These are phyloP conservation scores for Pyrrhosoma nymphula DNA, from an alignment of 2,888 invertebrate genomes.

Conservation along the genomic window DNA sequence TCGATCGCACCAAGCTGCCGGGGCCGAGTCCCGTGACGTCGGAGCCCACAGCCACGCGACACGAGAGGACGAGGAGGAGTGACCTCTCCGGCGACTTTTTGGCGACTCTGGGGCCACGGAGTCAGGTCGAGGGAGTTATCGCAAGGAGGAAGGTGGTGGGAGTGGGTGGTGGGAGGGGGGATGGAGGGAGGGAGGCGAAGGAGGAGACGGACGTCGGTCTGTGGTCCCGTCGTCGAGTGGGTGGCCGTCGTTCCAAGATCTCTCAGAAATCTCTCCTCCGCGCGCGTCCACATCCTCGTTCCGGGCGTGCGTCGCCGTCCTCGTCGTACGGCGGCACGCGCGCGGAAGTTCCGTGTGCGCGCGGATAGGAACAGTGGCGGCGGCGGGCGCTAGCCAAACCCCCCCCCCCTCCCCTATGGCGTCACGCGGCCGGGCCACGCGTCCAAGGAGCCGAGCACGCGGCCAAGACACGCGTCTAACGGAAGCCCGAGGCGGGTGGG, in stretches of 20 bases:
- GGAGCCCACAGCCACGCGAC: not conserved
- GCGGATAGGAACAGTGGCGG: not conserved
- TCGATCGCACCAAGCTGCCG: too few species aligned
- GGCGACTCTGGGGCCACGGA: constrained; percentile 24
- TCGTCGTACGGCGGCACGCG: constrained; percentile 15
- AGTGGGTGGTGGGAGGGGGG: not conserved
- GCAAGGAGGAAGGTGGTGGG: too few species aligned
- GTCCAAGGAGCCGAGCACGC: constrained; percentile 62
- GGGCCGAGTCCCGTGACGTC: too few species aligned
- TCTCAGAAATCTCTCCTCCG: not conserved
- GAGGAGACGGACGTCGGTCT: too few species aligned
- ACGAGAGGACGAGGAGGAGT: not conserved
- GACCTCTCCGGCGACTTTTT: constrained; percentile 40
- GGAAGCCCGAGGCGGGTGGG: not conserved
- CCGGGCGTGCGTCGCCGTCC: not conserved
- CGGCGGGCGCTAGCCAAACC: not conserved
- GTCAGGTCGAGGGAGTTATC: constrained; percentile 35
- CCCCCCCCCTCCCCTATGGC: not conserved
- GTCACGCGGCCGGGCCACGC: constrained; percentile 54
- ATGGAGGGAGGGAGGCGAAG: not conserved
- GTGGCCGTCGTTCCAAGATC: constrained; percentile 16
- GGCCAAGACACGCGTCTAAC: constrained; percentile 55
- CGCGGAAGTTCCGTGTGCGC: not conserved
- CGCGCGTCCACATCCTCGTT: not conserved
- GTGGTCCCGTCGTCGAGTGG: too few species aligned